Conservation (phyloP, 2,888 invertebrate genomes). For the Molanna angustata region DNA sequence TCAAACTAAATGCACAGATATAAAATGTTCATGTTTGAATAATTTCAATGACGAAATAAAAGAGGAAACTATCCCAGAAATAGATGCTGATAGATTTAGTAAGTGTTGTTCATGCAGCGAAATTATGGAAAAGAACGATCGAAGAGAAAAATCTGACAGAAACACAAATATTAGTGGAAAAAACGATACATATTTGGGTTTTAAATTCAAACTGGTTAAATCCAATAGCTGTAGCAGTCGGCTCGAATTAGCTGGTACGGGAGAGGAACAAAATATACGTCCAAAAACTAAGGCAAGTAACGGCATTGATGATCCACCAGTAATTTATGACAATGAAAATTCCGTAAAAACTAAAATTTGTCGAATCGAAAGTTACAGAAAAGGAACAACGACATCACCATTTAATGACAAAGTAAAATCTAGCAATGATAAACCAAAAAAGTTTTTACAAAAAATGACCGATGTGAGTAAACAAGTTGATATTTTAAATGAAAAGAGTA, state of each 20-base stretch:
- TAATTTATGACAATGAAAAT: conserved; percentile 49
- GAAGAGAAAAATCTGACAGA: conserved; percentile 39
- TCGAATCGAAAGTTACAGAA: conserved; percentile 52
- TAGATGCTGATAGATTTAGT: conserved; percentile 25
- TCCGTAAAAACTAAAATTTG: conserved; percentile 55
- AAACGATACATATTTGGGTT: conserved; percentile 55
- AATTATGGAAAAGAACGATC: conserved; percentile 34
- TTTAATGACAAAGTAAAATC: conserved; percentile 36
- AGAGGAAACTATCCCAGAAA: conserved; percentile 35
- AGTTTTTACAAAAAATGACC: not conserved
- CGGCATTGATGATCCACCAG: conserved; percentile 46
- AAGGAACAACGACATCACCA: conserved; percentile 49
- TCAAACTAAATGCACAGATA: conserved; percentile 50
- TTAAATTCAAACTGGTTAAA: conserved; percentile 79
- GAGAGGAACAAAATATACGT: conserved; percentile 52
- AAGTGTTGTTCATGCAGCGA: conserved; percentile 30
- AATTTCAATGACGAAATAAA: conserved; percentile 41
- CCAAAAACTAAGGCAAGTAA: conserved; percentile 43
- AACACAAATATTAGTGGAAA: conserved; percentile 25
- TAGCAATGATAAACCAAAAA: conserved; percentile 9
- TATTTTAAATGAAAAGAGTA: conserved; percentile 4
- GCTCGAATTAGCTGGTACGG: conserved; percentile 73
- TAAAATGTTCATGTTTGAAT: conserved; percentile 52
- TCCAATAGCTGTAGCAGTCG: conserved; percentile 85
- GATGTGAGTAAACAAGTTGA: conserved; percentile 13